These are phyloP conservation scores for Tetranychus truncatus DNA, from an alignment of 2,888 invertebrate species.

Conservation along the genomic window DNA sequence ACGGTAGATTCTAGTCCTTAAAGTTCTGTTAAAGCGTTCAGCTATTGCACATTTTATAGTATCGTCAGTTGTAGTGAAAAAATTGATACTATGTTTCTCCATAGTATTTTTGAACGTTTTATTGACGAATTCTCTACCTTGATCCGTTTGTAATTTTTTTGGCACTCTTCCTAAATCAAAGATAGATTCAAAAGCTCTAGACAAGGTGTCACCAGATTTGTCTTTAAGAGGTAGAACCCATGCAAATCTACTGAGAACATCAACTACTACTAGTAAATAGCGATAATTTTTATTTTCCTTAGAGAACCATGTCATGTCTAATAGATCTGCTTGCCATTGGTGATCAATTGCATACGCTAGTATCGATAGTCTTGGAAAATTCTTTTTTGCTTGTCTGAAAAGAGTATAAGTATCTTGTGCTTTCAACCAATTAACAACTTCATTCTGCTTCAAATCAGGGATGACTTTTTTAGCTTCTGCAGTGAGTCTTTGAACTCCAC, in stretches of 20 bases:
- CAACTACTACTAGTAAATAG: slow-evolving; percentile 27
- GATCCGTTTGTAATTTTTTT: slow-evolving; percentile 21
- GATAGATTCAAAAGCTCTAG: neutral
- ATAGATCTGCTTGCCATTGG: slow-evolving; percentile 26
- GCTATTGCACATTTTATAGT: neutral
- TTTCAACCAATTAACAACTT: slow-evolving; percentile 10
- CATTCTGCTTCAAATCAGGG: neutral
- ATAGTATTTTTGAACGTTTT: neutral
- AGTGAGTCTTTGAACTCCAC: neutral
- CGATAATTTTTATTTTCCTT: slow-evolving; percentile 24
- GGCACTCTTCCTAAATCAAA: neutral
- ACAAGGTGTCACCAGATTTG: slow-evolving; percentile 20
- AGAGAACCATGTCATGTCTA: slow-evolving; percentile 22
- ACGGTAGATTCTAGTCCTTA: neutral
- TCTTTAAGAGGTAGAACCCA: slow-evolving; percentile 26
- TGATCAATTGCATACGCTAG: slow-evolving; percentile 24
- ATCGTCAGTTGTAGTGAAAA: too few species aligned
- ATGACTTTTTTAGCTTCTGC: too few species aligned
- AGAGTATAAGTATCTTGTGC: slow-evolving; percentile 13
- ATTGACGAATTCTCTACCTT: slow-evolving; percentile 26
- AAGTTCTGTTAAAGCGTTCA: neutral
- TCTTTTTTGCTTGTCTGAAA: slow-evolving; percentile 3
- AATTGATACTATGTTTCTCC: neutral
- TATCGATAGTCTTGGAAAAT: slow-evolving; percentile 15
- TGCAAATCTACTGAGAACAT: slow-evolving; percentile 27